Evolutionary conservation across 2,888 invertebrate genomes (phyloP).

Genomic region (Ormyrus pomaceus): DNA sequence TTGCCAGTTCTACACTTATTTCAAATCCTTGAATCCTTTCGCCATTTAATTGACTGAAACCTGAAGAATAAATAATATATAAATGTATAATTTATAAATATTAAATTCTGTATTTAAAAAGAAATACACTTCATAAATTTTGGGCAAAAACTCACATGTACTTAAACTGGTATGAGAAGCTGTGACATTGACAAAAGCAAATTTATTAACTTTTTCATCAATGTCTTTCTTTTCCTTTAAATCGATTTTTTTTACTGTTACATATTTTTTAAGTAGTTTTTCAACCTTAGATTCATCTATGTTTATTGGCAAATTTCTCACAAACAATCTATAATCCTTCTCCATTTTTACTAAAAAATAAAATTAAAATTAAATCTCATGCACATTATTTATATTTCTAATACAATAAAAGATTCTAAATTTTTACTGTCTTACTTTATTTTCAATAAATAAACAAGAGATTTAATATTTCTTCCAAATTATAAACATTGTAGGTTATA

Average conservation of each 20-base stretch:
- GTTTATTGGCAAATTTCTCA: conserved; percentile 59
- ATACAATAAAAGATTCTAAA: too few relatives aligned
- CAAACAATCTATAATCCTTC: conserved; percentile 60
- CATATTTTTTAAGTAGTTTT: conserved; percentile 58
- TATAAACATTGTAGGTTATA: background rate
- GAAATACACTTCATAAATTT: background rate
- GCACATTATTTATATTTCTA: too few relatives aligned
- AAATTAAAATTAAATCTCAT: too few relatives aligned
- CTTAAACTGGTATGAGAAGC: conserved; percentile 59
- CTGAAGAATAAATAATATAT: conserved; percentile 43
- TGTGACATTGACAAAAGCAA: conserved; percentile 60
- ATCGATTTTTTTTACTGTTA: conserved; percentile 59
- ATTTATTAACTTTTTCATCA: conserved; percentile 56
- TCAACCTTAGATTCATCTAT: conserved; percentile 52
- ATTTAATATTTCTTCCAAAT: too few relatives aligned
- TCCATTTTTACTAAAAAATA: conserved; percentile 56
- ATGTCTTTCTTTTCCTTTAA: conserved; percentile 60
- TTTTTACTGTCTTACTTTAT: too few relatives aligned
- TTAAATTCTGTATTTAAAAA: background rate
- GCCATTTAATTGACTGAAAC: conserved; percentile 57
- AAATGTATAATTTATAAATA: background rate
- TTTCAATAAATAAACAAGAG: background rate
- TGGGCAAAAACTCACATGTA: conserved; percentile 56
- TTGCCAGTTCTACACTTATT: conserved; percentile 60
- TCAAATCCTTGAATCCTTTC: conserved; percentile 53